Evolutionary conservation across 2,113 vertebrate genomes (phyloP), one percentile per base, ranked within the genome.

Genomic region (Pipra filicauda): DNA sequence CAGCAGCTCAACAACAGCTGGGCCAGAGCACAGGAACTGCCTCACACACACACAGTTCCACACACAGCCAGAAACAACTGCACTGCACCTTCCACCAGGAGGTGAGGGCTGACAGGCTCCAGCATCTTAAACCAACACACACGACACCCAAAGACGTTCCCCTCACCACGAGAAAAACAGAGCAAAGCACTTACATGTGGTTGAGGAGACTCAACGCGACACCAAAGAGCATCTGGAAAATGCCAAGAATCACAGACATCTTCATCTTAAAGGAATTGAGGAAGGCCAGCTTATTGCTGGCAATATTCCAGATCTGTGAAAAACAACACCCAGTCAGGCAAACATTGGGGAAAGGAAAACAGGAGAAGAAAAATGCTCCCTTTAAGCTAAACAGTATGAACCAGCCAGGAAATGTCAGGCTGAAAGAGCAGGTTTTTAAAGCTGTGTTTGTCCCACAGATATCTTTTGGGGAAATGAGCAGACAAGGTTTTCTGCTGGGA

Each of bases 191-290:
- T 98, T 91, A 99, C 99, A 98, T 97, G 59, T 99, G 99, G 97
- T 99, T 99, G 95, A 99, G 98, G 35, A 99, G 98, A 88, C 99
- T 99, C 95, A 99, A 95, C 0, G 96, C 94, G n/a, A 99, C 98
- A 54, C 99, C 99, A 88, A 99, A 99, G 44, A 99, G 78, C 99
- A 99, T 99, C 92, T 99, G 99, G 96, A 99, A 97, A 86, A 99
- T 98, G 43, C 99, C 99, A 61, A 99, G 97, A 91, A 99, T 98
- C 41, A 99, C 97, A 6, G 99, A 99, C 99, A 99, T 99, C 97
- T 99, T 99, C 99, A 99, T 99, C 95, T 99, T 99, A 84, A 99
- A 99, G 6, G 99, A 99, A 96, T 99, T 99, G 87, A 99, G 98
- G 98, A 99, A 99, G 8, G 98, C 99, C 96, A 99, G 97, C 87